Conservation (phyloP, 2,888 invertebrate species). For the Eucera pruinosa region DNA sequence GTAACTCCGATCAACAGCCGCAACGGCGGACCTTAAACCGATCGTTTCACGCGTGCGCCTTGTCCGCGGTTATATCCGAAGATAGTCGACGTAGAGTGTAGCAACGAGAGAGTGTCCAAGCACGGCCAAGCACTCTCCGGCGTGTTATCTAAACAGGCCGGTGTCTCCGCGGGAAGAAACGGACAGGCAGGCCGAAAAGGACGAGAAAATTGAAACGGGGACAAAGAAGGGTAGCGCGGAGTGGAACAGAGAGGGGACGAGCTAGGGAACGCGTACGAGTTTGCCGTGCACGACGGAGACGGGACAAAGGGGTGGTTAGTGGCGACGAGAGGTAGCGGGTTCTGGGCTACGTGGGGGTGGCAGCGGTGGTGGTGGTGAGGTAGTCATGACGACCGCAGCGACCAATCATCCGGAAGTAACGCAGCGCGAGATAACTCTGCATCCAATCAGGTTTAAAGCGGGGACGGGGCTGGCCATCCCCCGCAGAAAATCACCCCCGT, state of each 20-base stretch:
- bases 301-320: slow-evolving; percentile 39
- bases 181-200: slow-evolving; percentile 31
- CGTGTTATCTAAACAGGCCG: slow-evolving; percentile 69
- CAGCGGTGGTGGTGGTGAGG: slow-evolving; percentile 75
- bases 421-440: slow-evolving; percentile 84
- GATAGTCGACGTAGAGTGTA: slow-evolving; percentile 31
- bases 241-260: not conserved
- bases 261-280: too few relatives aligned
- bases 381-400: slow-evolving; percentile 84
- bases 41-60: slow-evolving; percentile 5
- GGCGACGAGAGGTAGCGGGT: slow-evolving; percentile 43
- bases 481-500: slow-evolving; percentile 77
- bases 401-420: slow-evolving; percentile 85
- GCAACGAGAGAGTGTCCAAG: slow-evolving; percentile 12
- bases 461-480: slow-evolving; percentile 75
- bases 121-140: slow-evolving; percentile 1
- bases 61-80: too few relatives aligned
- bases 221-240: slow-evolving; percentile 15
- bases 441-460: slow-evolving; percentile 84
- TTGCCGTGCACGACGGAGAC: slow-evolving; percentile 27
- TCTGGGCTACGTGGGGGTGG: slow-evolving; percentile 66
- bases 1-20: not conserved
- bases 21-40: not conserved
- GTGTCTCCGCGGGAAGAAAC: slow-evolving; percentile 41
- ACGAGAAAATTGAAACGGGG: slow-evolving; percentile 48